Base-by-base conservation (phyloP, 2,888 invertebrate genomes). In the Cotesia congregata region DNA sequence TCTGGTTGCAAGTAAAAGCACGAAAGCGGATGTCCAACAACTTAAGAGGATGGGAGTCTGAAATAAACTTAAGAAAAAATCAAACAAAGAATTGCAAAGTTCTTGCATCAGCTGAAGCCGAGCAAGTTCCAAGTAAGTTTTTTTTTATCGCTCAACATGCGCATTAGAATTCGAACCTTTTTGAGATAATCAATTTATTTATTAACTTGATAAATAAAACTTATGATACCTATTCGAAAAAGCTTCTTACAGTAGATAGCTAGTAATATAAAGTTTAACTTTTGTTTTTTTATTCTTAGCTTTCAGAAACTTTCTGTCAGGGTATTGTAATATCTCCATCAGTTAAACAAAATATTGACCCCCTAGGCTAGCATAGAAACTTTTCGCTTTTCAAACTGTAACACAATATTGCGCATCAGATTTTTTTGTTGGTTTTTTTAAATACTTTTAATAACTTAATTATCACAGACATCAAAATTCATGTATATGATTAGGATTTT, bases 31-130 rank as follows among this genome's bases (percentile, higher is more conserved):
- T 69, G 70, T 70, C 69, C 73, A 67, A 74, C 69, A 40, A 59
- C 60, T 69, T 70, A 30, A 41, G 20, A 20, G 78, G 74, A 78
- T 79, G 72, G 68, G 73, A 79, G 75, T 72, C 69, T 62, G 68
- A 61, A 77, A 76, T 71, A 59, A 64, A 74, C 62, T 62, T 15
- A 50, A 59, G 67, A 77, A 71, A 68, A 79, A 72, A 77, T 68
- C 77, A 71, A 50, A 74, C 75, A 73, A 77, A 61, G 72, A 70
- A 75, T 41, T 70, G 77, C 77, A 78, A 72, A 67, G 74, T 64
- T 60, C 81, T 83, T 81, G 81, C 82, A 78, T 81, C 77, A 72
- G 82, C 80, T 80, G 82, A 77, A 81, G 83, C 80, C 81, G 80
- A 82, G 83, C 77, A 81, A 82, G 83, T 83, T 83, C 81, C 71